Base-by-base conservation (phyloP, 1,140 invertebrate genomes). In the Eumeta japonica region DNA sequence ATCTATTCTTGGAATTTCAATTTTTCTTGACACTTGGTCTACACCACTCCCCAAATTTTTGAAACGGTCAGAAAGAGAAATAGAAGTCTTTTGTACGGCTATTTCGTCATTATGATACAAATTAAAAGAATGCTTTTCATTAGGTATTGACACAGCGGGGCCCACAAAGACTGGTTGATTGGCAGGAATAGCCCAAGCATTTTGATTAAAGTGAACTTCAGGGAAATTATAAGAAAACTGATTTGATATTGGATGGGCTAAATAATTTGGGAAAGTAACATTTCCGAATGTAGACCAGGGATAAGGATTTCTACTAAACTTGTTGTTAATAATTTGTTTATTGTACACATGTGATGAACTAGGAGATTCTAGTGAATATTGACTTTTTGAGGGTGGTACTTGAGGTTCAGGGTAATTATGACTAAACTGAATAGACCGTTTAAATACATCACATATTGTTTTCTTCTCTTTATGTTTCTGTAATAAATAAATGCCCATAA, bases 381-480 rank as follows among this genome's bases (percentile, higher is more conserved):
- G 24, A 39, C 37, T 5, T 11, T 27, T 29, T n/a, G n/a, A n/a
- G n/a, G 62, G 62, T 27, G 58, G 52, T 9, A 51, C 49, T 14
- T 38, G 41, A 15, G 62, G 62, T 43, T 66, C 62, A 28, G 53
- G 59, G 37, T 45, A 58, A 17, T n/a, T n/a, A n/a, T n/a, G n/a
- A n/a, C n/a, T n/a, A n/a, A n/a, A n/a, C n/a, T n/a, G n/a, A n/a
- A n/a, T n/a, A n/a, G n/a, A n/a, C n/a, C n/a, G n/a, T n/a, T n/a
- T n/a, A n/a, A n/a, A n/a, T n/a, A n/a, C n/a, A n/a, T n/a, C n/a
- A n/a, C n/a, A n/a, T 36, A 49, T 50, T 19, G 27, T 39, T 32
- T 43, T 47, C 19, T 52, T 43, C 5, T 48, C 55, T 40, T 58
- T 58, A 37, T 58, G 50, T 14, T 52, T 48, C 59, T 62, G 43